A percentile compares a stretch with the other conserved stretches of the same genome.
Conservation (phyloP, 2,113 vertebrate species). For the Mormoops blainvillei region DNA sequence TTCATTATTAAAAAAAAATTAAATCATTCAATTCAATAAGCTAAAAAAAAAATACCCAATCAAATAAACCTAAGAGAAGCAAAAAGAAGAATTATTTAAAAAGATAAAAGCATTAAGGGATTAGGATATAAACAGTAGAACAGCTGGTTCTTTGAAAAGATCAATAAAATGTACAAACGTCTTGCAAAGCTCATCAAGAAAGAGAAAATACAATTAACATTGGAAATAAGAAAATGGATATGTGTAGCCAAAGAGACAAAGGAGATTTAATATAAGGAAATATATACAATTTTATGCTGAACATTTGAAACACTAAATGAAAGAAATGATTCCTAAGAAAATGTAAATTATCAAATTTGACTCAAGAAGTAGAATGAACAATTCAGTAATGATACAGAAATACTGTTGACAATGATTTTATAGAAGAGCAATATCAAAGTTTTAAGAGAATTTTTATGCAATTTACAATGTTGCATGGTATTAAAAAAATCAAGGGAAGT, state of each 20-base stretch:
- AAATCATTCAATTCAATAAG: constrained; percentile 15
- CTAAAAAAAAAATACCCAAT: neutral
- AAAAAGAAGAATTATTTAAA: constrained; percentile 44
- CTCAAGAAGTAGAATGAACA: neutral
- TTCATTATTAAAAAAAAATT: constrained; percentile 27
- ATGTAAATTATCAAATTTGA: constrained; percentile 37
- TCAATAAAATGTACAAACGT: constrained; percentile 52
- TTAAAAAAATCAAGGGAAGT: neutral
- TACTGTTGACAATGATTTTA: neutral
- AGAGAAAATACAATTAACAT: constrained; percentile 43
- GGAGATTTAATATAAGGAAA: neutral
- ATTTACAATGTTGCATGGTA: neutral
- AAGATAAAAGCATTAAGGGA: constrained; percentile 60
- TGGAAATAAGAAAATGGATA: constrained; percentile 35
- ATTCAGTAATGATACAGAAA: neutral
- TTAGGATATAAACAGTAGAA: constrained; percentile 57
- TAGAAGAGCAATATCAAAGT: neutral
- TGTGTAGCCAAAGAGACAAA: constrained; percentile 7
- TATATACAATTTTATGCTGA: neutral
- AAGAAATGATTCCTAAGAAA: neutral
- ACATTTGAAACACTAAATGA: neutral
- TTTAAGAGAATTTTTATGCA: neutral
- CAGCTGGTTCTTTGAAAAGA: constrained; percentile 57
- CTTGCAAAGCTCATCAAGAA: constrained; percentile 51
- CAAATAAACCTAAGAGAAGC: constrained; percentile 37